Evolutionary conservation across 2,888 invertebrate genomes (phyloP).

Genomic region (Drosophila rellima): DNA sequence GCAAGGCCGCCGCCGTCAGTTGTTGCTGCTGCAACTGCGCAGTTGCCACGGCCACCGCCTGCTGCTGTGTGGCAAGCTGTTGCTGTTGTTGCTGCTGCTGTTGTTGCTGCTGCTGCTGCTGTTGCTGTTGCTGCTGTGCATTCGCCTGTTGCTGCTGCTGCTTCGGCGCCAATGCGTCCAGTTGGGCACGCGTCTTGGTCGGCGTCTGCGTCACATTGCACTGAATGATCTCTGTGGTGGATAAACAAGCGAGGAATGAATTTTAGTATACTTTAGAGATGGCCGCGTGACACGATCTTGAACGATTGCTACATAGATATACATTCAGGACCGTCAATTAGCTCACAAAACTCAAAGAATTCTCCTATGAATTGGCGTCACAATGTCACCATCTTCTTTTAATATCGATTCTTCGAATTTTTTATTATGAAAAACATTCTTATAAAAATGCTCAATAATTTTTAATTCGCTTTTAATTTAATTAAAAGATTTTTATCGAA

Average conservation of each 20-base stretch:
- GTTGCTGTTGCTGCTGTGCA: conserved; percentile 60
- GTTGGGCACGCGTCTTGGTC: conserved; percentile 86
- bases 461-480: too few species aligned
- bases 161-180: conserved; percentile 86
- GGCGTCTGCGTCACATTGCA: conserved; percentile 84
- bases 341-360: too few species aligned
- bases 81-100: conserved; percentile 61
- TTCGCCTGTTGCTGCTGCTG: conserved; percentile 69
- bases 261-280: neutral
- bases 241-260: conserved; percentile 5
- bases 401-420: too few species aligned
- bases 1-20: conserved; percentile 67
- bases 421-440: too few species aligned
- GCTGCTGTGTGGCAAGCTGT: conserved; percentile 72
- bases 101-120: conserved; percentile 63
- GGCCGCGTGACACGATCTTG: neutral
- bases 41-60: conserved; percentile 72
- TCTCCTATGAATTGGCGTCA: too few species aligned
- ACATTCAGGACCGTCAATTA: too few species aligned
- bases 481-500: too few species aligned
- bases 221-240: conserved; percentile 83
- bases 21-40: conserved; percentile 65
- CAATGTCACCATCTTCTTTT: too few species aligned
- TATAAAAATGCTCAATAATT: too few species aligned
- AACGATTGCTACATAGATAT: neutral